Evolutionary conservation across 2,888 invertebrate genomes (phyloP), one percentile per base, ranked within the genome.

Genomic region (Meiosimyza decipiens): DNA sequence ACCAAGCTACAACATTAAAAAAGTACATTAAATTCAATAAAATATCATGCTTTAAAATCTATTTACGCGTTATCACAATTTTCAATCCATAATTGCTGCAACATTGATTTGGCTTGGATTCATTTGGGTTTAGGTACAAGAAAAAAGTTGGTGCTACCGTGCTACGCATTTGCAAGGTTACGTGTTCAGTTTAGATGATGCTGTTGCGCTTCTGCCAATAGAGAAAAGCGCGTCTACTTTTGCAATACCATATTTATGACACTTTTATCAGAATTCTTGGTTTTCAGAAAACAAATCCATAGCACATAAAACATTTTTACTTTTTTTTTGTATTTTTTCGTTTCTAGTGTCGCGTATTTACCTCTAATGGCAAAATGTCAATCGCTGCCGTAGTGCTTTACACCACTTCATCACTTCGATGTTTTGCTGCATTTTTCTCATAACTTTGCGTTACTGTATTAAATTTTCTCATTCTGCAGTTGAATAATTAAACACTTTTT

Each of bases 151-250:
- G 82, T 28, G 28, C 86, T 85, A 83, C 86, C 80, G 87, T 85
- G 85, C 82, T 86, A 86, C 86, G 87, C 86, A 82, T 80, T 82
- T 81, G 82, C 85, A 86, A 87, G 86, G 86, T 86, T 86, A 87
- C 87, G 86, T 76, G 74, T 77, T 76, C 78, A 78, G 72, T 74
- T 77, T 77, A 72, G 67, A 64, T 75, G 62, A 71, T 28, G 28
- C 28, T 28, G 28, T 4, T 28, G 28, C 28, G 28, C 28, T 28
- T 28, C 28, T 28, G 28, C 28, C 28, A 28, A 28, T 28, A 28
- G 71, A 74, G 71, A 74, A 73, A 76, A 74, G 68, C 65, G 65
- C 16, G 62, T 60, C 47, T 50, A 49, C 49, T 40, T 9, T 40
- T 40, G 40, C 9, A 40, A 40, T 40, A 49, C 60, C 50, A 15